phyloP scores from a whole-genome alignment of 2,888 invertebrate species.

The Agrochola circellaris region DNA sequence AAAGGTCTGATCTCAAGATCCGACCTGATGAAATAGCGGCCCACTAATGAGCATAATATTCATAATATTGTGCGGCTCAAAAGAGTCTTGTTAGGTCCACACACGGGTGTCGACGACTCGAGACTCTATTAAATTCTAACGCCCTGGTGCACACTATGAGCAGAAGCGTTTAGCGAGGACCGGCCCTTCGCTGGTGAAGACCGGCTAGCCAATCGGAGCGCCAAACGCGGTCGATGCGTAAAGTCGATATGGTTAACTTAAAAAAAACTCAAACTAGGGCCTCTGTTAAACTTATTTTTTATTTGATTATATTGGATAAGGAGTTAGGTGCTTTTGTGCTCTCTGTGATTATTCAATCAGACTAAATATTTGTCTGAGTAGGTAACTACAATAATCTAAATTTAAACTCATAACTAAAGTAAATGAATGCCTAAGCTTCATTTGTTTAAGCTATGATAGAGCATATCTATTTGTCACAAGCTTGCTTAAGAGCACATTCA shows the following conservation, averaged over 20 bases:
- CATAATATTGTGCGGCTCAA: conserved; percentile 85
- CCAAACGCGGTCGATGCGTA: too few relatives aligned
- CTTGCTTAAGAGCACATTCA: background rate
- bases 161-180: conserved; percentile 32
- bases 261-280: too few relatives aligned
- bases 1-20: conserved; percentile 29
- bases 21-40: conserved; percentile 75
- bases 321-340: background rate
- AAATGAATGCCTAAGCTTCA: too few relatives aligned
- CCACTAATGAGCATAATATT: conserved; percentile 90
- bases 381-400: background rate
- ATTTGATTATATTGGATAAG: too few relatives aligned
- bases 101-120: conserved; percentile 84
- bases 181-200: too few relatives aligned
- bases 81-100: conserved; percentile 87
- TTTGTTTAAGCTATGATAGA: background rate
- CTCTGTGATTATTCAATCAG: background rate
- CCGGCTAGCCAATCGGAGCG: too few relatives aligned
- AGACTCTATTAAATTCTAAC: conserved; percentile 89
- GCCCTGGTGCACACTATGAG: conserved; percentile 74
- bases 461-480: background rate
- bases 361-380: background rate
- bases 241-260: too few relatives aligned
- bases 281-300: too few relatives aligned
- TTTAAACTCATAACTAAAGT: background rate